These are phyloP conservation scores for Anarhynchus alexandrinus DNA, from an alignment of 2,113 vertebrate species.

Conservation along the genomic window DNA sequence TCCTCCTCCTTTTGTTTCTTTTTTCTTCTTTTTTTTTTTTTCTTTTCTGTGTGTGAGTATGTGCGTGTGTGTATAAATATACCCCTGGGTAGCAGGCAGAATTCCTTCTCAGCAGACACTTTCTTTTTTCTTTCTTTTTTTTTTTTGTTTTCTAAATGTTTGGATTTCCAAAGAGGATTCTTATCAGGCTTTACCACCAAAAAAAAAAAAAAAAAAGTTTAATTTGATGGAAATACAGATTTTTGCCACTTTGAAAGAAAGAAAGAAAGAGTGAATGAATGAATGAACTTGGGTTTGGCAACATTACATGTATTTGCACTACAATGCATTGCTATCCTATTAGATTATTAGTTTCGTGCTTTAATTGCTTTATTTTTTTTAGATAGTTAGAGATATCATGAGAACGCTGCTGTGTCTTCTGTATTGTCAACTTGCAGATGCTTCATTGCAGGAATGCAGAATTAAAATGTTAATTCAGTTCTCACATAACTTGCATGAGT, in stretches of 20 bases:
- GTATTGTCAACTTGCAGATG: conserved; percentile 99
- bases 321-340: conserved; percentile 88
- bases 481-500: conserved; percentile 81
- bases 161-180: conserved; percentile 90
- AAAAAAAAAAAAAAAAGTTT: conserved; percentile 58
- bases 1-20: conserved; percentile 35
- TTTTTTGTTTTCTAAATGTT: conserved; percentile 54
- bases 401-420: conserved; percentile 77
- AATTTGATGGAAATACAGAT: conserved; percentile 83
- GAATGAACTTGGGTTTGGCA: conserved; percentile 85
- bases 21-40: background rate
- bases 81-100: conserved; percentile 80
- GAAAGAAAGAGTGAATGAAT: conserved; percentile 83
- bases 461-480: conserved; percentile 76
- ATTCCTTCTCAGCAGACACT: conserved; percentile 78
- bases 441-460: conserved; percentile 80
- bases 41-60: conserved; percentile 38
- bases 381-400: conserved; percentile 72
- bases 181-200: conserved; percentile 75
- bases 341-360: conserved; percentile 89
- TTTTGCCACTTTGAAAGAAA: conserved; percentile 80
- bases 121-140: conserved; percentile 72
- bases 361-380: conserved; percentile 86
- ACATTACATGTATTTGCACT: conserved; percentile 91
- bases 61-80: conserved; percentile 65